Evolutionary conservation across 2,888 invertebrate species (phyloP).

Genomic region (Gerris lacustris): DNA sequence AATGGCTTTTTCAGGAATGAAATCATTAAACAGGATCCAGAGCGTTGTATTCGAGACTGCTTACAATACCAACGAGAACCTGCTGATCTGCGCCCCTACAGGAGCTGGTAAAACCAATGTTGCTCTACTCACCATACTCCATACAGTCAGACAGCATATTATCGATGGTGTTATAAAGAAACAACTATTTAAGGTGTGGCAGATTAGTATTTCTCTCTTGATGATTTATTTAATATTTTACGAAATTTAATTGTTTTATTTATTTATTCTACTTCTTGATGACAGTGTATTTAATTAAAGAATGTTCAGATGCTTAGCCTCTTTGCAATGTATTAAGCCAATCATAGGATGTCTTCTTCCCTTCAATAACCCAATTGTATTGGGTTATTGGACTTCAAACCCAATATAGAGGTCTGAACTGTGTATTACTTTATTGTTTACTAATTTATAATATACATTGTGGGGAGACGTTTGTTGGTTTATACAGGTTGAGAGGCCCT

Average conservation of each 20-base stretch:
- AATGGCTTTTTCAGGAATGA: constrained; percentile 77
- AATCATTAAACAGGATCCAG: constrained; percentile 84
- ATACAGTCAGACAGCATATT: constrained; percentile 76
- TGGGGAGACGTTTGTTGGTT: too few relatives aligned
- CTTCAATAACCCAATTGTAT: too few relatives aligned
- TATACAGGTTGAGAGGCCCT: too few relatives aligned
- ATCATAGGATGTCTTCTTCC: too few relatives aligned
- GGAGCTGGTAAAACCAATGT: constrained; percentile 99
- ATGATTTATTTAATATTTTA: constrained; percentile 3
- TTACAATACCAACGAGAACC: constrained; percentile 90
- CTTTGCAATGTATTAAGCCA: too few relatives aligned
- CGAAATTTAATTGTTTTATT: not conserved
- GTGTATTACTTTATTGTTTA: too few relatives aligned
- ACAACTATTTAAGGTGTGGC: constrained; percentile 75
- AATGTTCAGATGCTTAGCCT: not conserved
- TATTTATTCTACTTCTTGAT: constrained; percentile 3
- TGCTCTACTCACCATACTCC: constrained; percentile 81
- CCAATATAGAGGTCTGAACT: too few relatives aligned
- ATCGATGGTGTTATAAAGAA: constrained; percentile 69
- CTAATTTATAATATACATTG: too few relatives aligned
- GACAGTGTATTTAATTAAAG: not conserved
- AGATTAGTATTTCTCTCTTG: not conserved
- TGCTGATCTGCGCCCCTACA: constrained; percentile 95
- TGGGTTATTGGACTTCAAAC: too few relatives aligned
- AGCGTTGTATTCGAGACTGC: constrained; percentile 90